Evolutionary conservation across 2,113 vertebrate genomes (phyloP), one percentile per base, ranked within the genome.

Genomic region (Myiopsitta monachus): DNA sequence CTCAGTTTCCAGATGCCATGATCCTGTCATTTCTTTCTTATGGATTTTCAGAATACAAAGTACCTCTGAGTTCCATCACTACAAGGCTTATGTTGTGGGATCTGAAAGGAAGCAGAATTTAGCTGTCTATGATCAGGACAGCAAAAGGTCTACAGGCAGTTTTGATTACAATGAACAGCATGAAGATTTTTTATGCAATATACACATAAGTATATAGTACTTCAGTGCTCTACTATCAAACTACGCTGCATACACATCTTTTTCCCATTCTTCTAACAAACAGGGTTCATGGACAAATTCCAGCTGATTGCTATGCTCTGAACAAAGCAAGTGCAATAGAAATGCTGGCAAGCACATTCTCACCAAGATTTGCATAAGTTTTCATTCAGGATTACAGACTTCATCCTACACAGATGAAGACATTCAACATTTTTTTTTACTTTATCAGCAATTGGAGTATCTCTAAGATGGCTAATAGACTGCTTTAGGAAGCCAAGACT

Each of bases 241-340:
- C n/a, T 82, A 59, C 3, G 1, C 49, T 1, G 2, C 44, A 41
- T 1, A 75, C 57, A 87, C 86, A 76, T 73, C 66, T 94, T 95
- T 92, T 87, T 46, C 69, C 52, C 77, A 79, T 95, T 94, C 77
- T 76, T 67, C 74, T 57, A 81, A 92, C 52, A 66, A 82, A 47
- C 52, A 76, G 41, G 19, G 41, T 5, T 89, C 36, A 30, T 76
- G 88, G 80, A 84, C 49, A 87, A 84, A 84, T 79, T 84, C 94
- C 91, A 96, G 41, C 66, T 87, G 77, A 76, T 69, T 82, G 77
- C 67, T 82, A 2, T 10, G n/a, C 52, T 83, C 77, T 79, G 77
- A 82, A 84, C 69, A 94, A 87, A 94, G 61, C 46, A 81, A 81
- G 55, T 52, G 66, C 66, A 79, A 66, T 52, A n/a, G 81, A 88